Evolutionary conservation across 2,797 vertebrate genomes (phyloP), one percentile per base, ranked within the genome.

Genomic region (Sebastes cheni): DNA sequence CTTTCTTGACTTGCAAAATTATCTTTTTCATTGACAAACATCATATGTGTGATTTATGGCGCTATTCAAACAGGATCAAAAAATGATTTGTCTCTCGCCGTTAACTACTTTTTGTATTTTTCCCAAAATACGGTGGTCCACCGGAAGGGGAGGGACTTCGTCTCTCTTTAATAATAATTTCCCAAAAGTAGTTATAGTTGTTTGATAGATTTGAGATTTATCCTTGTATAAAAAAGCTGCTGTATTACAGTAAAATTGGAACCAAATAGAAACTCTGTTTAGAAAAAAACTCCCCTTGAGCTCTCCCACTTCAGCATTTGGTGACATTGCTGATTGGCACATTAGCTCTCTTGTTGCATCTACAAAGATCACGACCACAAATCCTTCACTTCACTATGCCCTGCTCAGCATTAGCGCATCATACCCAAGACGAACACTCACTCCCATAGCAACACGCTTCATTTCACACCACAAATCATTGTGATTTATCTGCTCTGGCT

Each of bases 401-500:
- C 23, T 14, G 18, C 56, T 84, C 42, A 32, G 54, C n/a, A 7
- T 66, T 10, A 36, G n/a, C 29, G 52, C 34, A 25, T 52, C 25
- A 23, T 22, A 42, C 39, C 56, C 25, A 39, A 66, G 50, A 72
- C 14, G 1, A 81, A 54, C 67, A 12, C 39, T 20, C 46, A 27
- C 23, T 69, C 55, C 58, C 11, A 74, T 66, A 56, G 67, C 59
- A 82, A 62, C 68, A 74, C 25, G 71, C 72, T 81, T 86, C 72
- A 78, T 85, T 84, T 88, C 82, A 76, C 71, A 36, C 70, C 61
- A 12, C 23, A 77, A 86, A 87, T 86, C 76, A 29, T 62, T 75
- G 30, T 62, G 70, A 91, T 90, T 88, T 78, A 89, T 91, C 64
- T 64, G 52, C 50, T 59, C 68, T 74, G 69, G 60, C 65, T 68